Conservation (phyloP, 2,113 vertebrate genomes). For the Microtus ochrogaster region DNA sequence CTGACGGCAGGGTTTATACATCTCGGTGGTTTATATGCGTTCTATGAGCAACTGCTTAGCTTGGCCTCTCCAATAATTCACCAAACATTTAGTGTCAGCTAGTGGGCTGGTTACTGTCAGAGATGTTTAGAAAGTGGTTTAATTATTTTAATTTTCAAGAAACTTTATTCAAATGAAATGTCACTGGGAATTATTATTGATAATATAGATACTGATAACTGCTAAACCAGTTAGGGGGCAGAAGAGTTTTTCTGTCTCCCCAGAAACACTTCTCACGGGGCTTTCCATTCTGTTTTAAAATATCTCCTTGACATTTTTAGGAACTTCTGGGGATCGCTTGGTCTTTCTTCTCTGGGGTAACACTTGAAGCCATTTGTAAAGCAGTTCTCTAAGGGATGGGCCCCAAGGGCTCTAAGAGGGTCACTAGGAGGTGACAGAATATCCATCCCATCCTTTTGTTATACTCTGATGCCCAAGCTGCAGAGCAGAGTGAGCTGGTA, state of each 20-base stretch:
- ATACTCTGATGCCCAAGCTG: neutral
- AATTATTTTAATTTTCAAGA: conserved; percentile 45
- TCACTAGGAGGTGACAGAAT: neutral
- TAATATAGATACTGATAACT: neutral
- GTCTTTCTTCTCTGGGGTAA: neutral
- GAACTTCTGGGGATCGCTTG: neutral
- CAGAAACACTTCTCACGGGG: too few relatives aligned
- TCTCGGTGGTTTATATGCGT: neutral
- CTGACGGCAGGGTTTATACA: neutral
- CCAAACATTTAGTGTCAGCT: conserved; percentile 17
- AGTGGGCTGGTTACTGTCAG: neutral
- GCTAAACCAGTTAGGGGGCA: neutral
- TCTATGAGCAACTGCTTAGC: neutral
- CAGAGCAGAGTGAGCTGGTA: neutral
- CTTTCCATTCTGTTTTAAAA: neutral
- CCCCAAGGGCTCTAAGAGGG: neutral
- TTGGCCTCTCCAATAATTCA: neutral
- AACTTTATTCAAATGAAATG: conserved; percentile 3
- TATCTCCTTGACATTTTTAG: neutral
- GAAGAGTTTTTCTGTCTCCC: neutral
- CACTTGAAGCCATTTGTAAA: neutral
- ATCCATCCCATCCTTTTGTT: neutral
- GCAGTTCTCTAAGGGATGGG: neutral
- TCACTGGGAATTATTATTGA: neutral
- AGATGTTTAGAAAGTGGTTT: conserved; percentile 14